These are phyloP conservation scores for Hydroisotoma schaefferi DNA, from an alignment of 2,888 invertebrate species.

Conservation along the genomic window DNA sequence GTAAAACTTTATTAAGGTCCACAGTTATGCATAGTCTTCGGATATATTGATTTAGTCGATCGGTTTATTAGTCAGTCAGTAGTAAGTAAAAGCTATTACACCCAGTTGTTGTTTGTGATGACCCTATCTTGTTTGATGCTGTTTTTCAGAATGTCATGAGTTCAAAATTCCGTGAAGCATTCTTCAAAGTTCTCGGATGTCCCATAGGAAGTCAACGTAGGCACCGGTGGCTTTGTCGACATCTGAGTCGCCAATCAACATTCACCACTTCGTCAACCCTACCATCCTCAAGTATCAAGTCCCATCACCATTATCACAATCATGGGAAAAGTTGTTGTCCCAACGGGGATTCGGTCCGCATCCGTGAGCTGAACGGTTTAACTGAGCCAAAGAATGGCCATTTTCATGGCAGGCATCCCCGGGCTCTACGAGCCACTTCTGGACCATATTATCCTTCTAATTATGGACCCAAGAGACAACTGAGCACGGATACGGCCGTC, in stretches of 20 bases:
- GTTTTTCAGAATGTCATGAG: constrained; percentile 74
- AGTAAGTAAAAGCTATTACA: no score
- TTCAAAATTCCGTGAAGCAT: constrained; percentile 81
- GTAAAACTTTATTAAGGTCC: no score
- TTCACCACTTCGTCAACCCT: constrained; percentile 61
- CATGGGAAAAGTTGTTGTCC: constrained; percentile 27
- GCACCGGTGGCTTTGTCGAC: constrained; percentile 49
- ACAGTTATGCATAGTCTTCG: no score
- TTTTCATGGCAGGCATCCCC: constrained; percentile 29
- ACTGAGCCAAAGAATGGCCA: constrained; percentile 28
- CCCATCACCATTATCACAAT: constrained; percentile 33
- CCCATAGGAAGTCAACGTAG: constrained; percentile 49
- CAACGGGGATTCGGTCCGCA: constrained; percentile 45
- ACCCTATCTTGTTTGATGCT: no score
- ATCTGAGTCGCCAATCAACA: constrained; percentile 64
- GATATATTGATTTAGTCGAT: no score
- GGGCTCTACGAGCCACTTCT: constrained; percentile 42
- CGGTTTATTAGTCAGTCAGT: no score
- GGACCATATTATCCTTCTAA: constrained; percentile 46
- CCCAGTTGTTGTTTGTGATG: no score
- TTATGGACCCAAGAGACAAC: constrained; percentile 41
- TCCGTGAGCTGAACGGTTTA: constrained; percentile 35
- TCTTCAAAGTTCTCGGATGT: constrained; percentile 60
- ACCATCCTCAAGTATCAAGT: constrained; percentile 48
- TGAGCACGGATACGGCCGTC: constrained; percentile 42